phyloP scores from a whole-genome alignment of 2,113 vertebrate genomes.

The Ammodytes dubius region DNA sequence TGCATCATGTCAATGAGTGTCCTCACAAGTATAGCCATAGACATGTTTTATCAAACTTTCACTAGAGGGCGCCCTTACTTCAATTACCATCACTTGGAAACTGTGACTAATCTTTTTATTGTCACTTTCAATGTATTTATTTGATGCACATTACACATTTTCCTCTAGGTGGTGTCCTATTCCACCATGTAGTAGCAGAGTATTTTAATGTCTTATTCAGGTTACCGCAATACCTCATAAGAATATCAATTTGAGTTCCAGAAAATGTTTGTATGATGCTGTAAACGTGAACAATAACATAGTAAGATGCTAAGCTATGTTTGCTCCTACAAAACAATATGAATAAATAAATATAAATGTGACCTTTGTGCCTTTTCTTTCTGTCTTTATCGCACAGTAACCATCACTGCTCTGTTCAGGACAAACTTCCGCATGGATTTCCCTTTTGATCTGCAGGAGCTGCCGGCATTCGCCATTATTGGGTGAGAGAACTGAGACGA shows the following conservation, averaged over 20 bases:
- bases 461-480: slow-evolving; percentile 95
- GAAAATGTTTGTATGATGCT: neutral
- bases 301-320: no score
- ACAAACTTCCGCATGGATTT: slow-evolving; percentile 98
- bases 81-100: neutral
- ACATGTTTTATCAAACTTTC: neutral
- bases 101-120: neutral
- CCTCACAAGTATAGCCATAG: no score
- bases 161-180: slow-evolving; percentile 52
- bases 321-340: no score
- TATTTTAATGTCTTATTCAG: neutral
- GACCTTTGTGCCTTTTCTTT: neutral
- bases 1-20: no score
- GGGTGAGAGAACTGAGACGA: slow-evolving; percentile 85
- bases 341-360: no score
- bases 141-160: neutral
- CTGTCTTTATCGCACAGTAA: slow-evolving; percentile 80
- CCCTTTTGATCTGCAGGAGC: slow-evolving; percentile 95
- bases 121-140: neutral
- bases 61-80: slow-evolving; percentile 36
- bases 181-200: neutral
- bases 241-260: neutral
- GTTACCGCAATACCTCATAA: neutral
- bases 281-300: no score
- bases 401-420: slow-evolving; percentile 96